Base-by-base conservation (phyloP, 2,113 vertebrate species). In the Dascyllus trimaculatus region DNA sequence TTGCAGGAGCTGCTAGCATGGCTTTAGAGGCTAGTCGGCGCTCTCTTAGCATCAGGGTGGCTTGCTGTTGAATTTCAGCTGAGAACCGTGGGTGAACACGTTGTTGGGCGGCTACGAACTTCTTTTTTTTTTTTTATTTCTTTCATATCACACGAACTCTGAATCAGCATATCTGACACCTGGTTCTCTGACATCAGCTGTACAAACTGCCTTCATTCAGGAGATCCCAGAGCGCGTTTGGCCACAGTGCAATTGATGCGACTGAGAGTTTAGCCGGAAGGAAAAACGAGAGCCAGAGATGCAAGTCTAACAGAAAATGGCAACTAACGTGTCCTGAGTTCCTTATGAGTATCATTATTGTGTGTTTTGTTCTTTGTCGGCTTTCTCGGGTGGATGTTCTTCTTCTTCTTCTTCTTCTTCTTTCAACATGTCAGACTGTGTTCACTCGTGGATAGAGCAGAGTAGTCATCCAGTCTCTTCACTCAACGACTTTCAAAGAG, bases 141-240 rank as follows among this genome's bases (percentile, higher is more conserved):
- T 40, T 58, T 81, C 71, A 81, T 87, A 85, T 91, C 84, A 82
- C 3, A 4, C 11, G 5, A 56, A 80, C 64, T 78, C 24, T 7
- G 40, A 65, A 61, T 71, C 69, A 29, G 61, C 81, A 86, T 89
- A 84, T 89, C 82, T 22, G 59, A 71, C 45, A 32, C 68, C 59
- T 19, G 4, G 9, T 15, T 18, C 51, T 63, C 48, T 81, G 65
- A 67, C 74, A 75, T 80, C 73, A 71, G 75, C 86, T 85, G 84
- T 81, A 75, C 63, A 86, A 80, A 89, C 84, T 75, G 85, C 87
- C 84, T 78, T 86, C 83, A 74, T 63, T 80, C 72, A 72, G 61
- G 82, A 45, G 59, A 57, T 57, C 81, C 81, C 49, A 52, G 64
- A 64, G 26, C 0, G 2, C 46, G 26, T 67, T 65, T 40, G 74